Evolutionary conservation across 2,113 vertebrate genomes (phyloP).

Genomic region (rabbit (Oryctolagus cuniculus)): DNA sequence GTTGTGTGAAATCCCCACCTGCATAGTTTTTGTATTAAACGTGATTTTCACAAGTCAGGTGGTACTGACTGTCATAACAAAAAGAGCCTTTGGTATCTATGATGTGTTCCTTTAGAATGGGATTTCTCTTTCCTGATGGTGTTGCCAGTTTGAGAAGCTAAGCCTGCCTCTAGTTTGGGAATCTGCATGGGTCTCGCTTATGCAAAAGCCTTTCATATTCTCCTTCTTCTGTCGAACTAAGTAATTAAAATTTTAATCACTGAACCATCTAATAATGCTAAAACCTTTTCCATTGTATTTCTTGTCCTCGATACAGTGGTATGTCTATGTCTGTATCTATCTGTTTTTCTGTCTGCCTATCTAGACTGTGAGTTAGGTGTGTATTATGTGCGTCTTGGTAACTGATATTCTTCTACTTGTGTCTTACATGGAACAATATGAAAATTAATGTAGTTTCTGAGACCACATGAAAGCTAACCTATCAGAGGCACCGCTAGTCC

Average conservation of each 20-base stretch:
- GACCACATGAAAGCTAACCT: background rate
- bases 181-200: background rate
- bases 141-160: background rate
- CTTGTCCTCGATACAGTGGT: background rate
- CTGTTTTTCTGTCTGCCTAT: background rate
- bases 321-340: background rate
- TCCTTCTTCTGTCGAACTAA: background rate
- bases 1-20: too few species aligned
- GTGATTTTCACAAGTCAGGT: slow-evolving; percentile 14
- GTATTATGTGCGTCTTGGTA: background rate
- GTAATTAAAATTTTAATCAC: background rate
- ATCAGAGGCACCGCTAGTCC: background rate
- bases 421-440: background rate
- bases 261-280: background rate
- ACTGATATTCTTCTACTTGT: background rate
- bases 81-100: background rate
- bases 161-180: background rate
- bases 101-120: background rate
- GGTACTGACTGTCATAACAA: background rate
- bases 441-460: slow-evolving; percentile 14
- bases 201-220: background rate
- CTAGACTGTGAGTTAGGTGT: background rate
- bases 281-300: background rate
- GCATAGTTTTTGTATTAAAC: background rate
- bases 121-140: background rate